These are phyloP conservation scores for Psittacula derbiana DNA, from an alignment of 2,797 vertebrate species.

Conservation along the genomic window DNA sequence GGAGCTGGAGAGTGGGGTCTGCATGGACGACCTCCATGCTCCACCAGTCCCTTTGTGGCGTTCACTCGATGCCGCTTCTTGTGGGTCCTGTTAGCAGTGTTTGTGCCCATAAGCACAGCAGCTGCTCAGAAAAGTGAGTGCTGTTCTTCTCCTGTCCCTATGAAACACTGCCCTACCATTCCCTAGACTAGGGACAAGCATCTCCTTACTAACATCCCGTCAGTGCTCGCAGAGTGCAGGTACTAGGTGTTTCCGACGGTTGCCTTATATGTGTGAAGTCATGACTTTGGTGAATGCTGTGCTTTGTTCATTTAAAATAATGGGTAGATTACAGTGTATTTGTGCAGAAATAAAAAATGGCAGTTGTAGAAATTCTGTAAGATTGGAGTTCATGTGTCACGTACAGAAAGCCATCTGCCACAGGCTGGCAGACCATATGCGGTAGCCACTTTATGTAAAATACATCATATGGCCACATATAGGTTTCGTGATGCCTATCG, in stretches of 20 bases:
- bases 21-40: background rate
- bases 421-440: background rate
- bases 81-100: background rate
- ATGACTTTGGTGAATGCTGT: background rate
- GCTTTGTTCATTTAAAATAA: background rate
- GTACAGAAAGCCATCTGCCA: background rate
- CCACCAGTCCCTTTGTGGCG: background rate
- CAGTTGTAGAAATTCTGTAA: background rate
- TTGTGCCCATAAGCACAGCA: background rate
- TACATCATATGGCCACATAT: background rate
- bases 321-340: background rate
- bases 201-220: background rate
- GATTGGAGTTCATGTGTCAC: background rate
- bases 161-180: background rate
- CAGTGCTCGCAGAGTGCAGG: background rate
- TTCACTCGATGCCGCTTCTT: background rate
- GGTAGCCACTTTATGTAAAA: background rate
- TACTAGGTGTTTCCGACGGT: background rate
- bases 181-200: background rate
- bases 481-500: background rate
- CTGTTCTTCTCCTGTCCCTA: background rate
- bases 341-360: conserved; percentile 57
- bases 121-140: background rate
- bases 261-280: background rate
- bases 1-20: background rate